Conservation (phyloP, 2,888 invertebrate species). For the Sinelater perroti region DNA sequence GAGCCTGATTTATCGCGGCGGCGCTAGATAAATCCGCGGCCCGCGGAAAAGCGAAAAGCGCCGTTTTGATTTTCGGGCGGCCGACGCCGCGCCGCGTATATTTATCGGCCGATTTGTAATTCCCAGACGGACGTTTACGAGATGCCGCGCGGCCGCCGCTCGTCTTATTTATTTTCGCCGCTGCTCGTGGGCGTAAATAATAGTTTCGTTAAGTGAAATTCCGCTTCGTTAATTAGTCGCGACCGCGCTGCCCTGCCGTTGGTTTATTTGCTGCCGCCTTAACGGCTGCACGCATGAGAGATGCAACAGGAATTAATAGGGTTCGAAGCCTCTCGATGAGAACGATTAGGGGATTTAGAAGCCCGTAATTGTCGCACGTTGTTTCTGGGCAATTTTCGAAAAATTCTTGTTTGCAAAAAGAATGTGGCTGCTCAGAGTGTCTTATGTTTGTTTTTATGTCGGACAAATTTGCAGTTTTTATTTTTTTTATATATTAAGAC, state of each 20-base stretch:
- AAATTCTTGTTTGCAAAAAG: too few relatives aligned
- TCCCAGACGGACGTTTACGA: constrained; percentile 31
- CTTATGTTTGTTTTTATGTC: too few relatives aligned
- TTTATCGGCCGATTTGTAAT: constrained; percentile 36
- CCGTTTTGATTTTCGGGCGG: constrained; percentile 28
- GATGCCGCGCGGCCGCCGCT: constrained; percentile 19
- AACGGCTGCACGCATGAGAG: too few relatives aligned
- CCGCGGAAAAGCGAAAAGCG: constrained; percentile 6
- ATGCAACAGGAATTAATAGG: too few relatives aligned
- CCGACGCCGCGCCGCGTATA: constrained; percentile 20
- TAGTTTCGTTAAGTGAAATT: constrained; percentile 15
- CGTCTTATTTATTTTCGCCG: constrained; percentile 9
- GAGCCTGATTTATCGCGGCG: constrained; percentile 11
- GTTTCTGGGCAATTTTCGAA: too few relatives aligned
- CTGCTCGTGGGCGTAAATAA: constrained; percentile 12
- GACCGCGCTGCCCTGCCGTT: neutral
- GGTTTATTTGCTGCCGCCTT: too few relatives aligned
- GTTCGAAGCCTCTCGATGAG: too few relatives aligned
- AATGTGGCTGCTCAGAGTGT: too few relatives aligned
- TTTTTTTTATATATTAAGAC: too few relatives aligned
- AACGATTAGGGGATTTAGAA: too few relatives aligned
- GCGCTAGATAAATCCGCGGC: constrained; percentile 10
- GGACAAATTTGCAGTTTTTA: too few relatives aligned
- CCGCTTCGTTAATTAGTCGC: constrained; percentile 8
- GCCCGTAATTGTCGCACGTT: too few relatives aligned